Conservation (phyloP, 2,888 invertebrate species). For the Nomada lathburiana region DNA sequence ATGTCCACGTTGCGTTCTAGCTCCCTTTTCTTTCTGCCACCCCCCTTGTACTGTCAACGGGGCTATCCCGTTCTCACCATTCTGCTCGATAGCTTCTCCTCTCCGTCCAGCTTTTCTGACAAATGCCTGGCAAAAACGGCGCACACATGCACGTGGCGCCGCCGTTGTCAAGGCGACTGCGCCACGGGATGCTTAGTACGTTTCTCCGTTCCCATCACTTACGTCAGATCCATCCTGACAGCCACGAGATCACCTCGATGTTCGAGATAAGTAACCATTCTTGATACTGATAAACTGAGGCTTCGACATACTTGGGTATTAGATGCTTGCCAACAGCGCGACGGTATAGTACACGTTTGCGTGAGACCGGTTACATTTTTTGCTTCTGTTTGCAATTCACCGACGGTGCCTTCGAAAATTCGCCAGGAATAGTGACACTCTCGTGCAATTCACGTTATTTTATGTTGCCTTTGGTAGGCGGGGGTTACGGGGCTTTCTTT, state of each 20-base stretch:
- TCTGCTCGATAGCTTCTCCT: slow-evolving; percentile 31
- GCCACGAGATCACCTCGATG: slow-evolving; percentile 2
- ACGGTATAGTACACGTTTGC: not conserved
- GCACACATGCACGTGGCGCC: slow-evolving; percentile 81
- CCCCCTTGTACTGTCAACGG: slow-evolving; percentile 20
- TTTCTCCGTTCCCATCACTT: slow-evolving; percentile 39
- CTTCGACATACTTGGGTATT: not conserved
- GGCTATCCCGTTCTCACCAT: slow-evolving; percentile 34
- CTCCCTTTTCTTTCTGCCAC: slow-evolving; percentile 22
- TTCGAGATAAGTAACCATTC: slow-evolving; percentile 20
- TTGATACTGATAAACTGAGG: not conserved
- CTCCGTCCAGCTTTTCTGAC: slow-evolving; percentile 40
- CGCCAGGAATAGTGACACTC: too few relatives aligned
- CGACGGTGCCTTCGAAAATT: too few relatives aligned
- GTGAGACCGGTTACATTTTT: not conserved
- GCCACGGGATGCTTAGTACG: slow-evolving; percentile 70
- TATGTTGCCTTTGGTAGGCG: too few relatives aligned
- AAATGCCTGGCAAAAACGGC: slow-evolving; percentile 53
- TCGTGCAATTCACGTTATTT: too few relatives aligned
- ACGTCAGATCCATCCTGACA: slow-evolving; percentile 31
- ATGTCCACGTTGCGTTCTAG: slow-evolving; percentile 20
- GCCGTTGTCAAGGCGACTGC: slow-evolving; percentile 82
- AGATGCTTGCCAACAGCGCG: not conserved
- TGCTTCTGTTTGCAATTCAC: too few relatives aligned
- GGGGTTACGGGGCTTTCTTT: too few relatives aligned